phyloP scores from a whole-genome alignment of 2,888 invertebrate genomes.

The Hirtodrosophila duncani region DNA sequence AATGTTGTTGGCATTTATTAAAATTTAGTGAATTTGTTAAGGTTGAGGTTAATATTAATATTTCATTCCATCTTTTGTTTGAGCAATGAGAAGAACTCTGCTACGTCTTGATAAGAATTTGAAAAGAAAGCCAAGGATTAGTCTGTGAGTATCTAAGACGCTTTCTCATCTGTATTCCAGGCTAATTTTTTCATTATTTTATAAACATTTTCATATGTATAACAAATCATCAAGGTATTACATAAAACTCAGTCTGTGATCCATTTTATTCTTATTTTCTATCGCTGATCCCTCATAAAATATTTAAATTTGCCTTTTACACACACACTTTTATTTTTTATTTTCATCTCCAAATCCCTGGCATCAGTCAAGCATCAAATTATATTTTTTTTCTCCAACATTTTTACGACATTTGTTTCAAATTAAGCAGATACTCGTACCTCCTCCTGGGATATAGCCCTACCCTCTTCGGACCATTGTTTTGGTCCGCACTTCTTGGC shows the following conservation, averaged over 20 bases:
- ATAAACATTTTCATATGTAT: background rate
- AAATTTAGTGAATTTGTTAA: too few relatives aligned
- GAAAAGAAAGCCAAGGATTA: too few relatives aligned
- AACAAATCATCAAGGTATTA: background rate
- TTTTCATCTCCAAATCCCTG: conserved; percentile 36
- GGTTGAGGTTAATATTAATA: too few relatives aligned
- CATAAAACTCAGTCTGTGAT: background rate
- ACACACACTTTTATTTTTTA: conserved; percentile 5
- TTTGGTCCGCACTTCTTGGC: conserved; percentile 20
- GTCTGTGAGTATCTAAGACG: too few relatives aligned
- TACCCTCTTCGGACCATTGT: conserved; percentile 22
- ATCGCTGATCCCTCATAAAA: conserved; percentile 32
- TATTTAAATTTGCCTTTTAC: conserved; percentile 27
- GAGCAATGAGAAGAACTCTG: too few relatives aligned
- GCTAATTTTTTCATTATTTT: too few relatives aligned
- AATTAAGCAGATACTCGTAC: conserved; percentile 52
- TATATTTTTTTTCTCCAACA: conserved; percentile 53
- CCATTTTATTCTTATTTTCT: background rate
- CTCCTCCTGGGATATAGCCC: background rate
- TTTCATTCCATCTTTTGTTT: too few relatives aligned
- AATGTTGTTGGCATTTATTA: too few relatives aligned
- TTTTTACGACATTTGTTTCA: conserved; percentile 74
- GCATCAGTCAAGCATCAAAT: conserved; percentile 70
- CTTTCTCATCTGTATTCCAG: too few relatives aligned
- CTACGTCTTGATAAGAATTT: too few relatives aligned